Evolutionary conservation across 2,113 vertebrate species (phyloP).

Genomic region (Brevimyrus niger): DNA sequence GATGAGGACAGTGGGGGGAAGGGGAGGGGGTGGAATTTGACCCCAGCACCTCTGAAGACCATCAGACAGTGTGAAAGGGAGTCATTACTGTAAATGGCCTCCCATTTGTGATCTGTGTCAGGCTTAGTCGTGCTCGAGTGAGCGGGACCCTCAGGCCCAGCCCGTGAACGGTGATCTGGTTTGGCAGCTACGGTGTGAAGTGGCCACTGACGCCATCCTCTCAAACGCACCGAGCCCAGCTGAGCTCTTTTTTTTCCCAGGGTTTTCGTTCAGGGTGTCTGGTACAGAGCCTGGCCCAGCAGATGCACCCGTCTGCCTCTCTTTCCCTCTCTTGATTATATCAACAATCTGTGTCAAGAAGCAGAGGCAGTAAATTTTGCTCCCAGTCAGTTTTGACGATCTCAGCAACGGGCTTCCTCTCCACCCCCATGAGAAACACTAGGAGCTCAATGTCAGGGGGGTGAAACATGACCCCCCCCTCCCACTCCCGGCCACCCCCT

Average conservation of each 20-base stretch:
- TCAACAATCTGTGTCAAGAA: not conserved
- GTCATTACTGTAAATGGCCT: slow-evolving; percentile 17
- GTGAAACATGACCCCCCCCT: not conserved
- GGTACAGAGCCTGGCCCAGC: not conserved
- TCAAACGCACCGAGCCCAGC: not conserved
- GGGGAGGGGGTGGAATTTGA: not conserved
- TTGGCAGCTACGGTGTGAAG: not conserved
- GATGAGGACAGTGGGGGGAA: not conserved
- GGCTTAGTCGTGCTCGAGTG: slow-evolving; percentile 8
- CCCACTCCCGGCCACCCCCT: not conserved
- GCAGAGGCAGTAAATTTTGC: not conserved
- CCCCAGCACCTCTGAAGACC: slow-evolving; percentile 7
- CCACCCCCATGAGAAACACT: not conserved
- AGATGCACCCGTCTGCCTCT: not conserved
- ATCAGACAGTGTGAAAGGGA: slow-evolving; percentile 9
- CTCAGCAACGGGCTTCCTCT: not conserved
- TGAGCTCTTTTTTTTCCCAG: not conserved
- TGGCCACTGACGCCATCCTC: not conserved
- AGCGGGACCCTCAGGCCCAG: not conserved
- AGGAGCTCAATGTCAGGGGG: slow-evolving; percentile 2
- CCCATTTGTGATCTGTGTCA: not conserved
- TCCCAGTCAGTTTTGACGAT: not conserved
- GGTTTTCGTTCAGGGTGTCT: not conserved
- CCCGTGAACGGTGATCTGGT: not conserved
- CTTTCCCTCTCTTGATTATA: not conserved